phyloP scores from a whole-genome alignment of 2,797 vertebrate species.

The Urocyon cinereoargenteus region DNA sequence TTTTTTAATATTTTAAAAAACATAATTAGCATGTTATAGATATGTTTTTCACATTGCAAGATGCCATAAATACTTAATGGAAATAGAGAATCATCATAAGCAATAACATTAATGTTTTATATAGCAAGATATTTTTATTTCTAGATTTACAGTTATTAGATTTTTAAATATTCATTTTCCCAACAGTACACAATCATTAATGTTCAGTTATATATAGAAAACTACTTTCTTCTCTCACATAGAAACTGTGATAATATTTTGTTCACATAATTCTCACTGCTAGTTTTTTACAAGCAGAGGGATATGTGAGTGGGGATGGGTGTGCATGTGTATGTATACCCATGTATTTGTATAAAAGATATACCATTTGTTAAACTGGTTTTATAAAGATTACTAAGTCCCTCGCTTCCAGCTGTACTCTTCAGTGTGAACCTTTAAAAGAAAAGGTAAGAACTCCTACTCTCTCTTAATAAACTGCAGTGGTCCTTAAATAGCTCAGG shows the following conservation, averaged over 20 bases:
- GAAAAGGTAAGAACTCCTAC: neutral
- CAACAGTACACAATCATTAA: neutral
- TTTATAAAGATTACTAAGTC: constrained; percentile 46
- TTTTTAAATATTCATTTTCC: constrained; percentile 51
- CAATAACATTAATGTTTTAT: constrained; percentile 5
- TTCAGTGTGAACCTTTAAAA: constrained; percentile 2
- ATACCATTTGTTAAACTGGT: neutral
- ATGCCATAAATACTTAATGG: neutral
- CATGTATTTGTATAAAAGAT: neutral
- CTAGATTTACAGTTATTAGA: neutral
- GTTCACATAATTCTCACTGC: neutral
- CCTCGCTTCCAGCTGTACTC: neutral
- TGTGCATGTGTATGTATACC: neutral
- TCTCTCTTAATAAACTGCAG: neutral
- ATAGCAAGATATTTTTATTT: constrained; percentile 18
- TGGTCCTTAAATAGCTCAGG: neutral
- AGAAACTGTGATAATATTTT: neutral
- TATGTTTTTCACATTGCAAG: constrained; percentile 7
- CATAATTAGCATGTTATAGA: neutral
- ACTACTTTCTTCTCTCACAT: neutral
- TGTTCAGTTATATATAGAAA: neutral
- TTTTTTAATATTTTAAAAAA: constrained; percentile 60
- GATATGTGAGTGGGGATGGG: neutral
- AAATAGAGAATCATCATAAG: neutral
- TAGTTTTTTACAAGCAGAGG: neutral